These are phyloP conservation scores for Trichacis sp. DNA, from an alignment of 2,888 invertebrate genomes.

Conservation along the genomic window DNA sequence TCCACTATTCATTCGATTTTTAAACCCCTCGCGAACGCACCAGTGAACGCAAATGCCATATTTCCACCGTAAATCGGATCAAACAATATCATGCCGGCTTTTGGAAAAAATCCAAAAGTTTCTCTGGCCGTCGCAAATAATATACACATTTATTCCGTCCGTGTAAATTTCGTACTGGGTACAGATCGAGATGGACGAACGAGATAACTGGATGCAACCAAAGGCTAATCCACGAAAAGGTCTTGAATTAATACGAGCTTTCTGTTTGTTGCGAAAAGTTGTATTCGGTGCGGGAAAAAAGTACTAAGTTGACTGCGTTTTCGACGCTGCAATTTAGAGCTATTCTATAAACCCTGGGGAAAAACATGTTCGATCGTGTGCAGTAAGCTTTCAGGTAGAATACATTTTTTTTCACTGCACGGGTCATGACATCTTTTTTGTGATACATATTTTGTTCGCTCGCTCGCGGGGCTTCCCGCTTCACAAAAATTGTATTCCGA, in stretches of 20 bases:
- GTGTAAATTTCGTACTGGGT: not conserved
- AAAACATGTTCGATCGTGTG: not conserved
- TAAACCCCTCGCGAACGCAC: too few relatives aligned
- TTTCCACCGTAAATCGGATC: not conserved
- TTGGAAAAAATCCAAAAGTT: slow-evolving; percentile 1
- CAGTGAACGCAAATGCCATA: not conserved
- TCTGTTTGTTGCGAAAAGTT: slow-evolving; percentile 45
- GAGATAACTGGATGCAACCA: slow-evolving; percentile 1
- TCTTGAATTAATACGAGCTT: slow-evolving; percentile 52
- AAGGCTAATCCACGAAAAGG: slow-evolving; percentile 22
- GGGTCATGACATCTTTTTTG: not conserved
- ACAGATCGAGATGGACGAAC: slow-evolving; percentile 3
- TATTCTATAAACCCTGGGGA: not conserved
- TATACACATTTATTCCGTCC: not conserved
- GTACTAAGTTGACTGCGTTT: not conserved
- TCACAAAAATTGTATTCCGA: not conserved
- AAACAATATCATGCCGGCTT: slow-evolving; percentile 2
- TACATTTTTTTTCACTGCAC: not conserved
- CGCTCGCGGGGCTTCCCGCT: not conserved
- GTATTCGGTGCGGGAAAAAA: slow-evolving; percentile 44
- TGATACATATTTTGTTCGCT: not conserved
- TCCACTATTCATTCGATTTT: too few relatives aligned
- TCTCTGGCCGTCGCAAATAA: not conserved
- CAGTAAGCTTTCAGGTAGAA: not conserved
- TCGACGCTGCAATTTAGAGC: not conserved